Base-by-base conservation (phyloP, 2,113 vertebrate genomes). In the Corydoras maculifer region DNA sequence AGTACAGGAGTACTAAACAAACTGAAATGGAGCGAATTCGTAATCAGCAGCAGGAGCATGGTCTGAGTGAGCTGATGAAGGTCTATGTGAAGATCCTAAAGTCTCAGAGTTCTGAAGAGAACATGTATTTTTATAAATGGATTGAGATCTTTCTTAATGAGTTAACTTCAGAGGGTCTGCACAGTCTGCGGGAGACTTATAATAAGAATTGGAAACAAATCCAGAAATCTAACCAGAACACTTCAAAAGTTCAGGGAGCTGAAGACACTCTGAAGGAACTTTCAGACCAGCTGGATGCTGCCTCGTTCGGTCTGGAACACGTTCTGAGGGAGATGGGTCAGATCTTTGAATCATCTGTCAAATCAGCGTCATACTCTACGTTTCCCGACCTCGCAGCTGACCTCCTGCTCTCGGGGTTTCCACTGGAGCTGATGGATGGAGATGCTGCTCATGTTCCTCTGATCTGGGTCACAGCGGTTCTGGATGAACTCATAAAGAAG, bases 401-500 rank as follows among this genome's bases (percentile, higher is more conserved):
- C 0, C 75, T 92, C 32, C 32, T 35, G 32, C 5, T 86, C 62
- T 86, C 72, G 4, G 91, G 90, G 0, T 75, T 88, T 10, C 86
- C 91, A 0, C 14, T 91, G 25, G 92, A 93, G 75, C 82, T 92
- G 70, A 91, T 94, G 88, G 91, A 93, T 51, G 92, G 91, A 0
- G 91, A 93, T 65, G 85, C 87, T 58, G 87, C 85, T 8, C 88
- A 92, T 3, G 75, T 92, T 8, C 86, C 92, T 9, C 15, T 94
- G 2, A 83, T 1, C 3, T 92, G 90, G 91, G 79, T 91, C 7
- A 69, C 72, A n/a, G 85, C 86, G 31, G 68, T 93, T 75, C 82
- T 93, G 74, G 83, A 91, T 58, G 81, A 85, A 55, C 49, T 93
- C 10, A 79, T 85, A 8, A 76, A 83, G 64, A 89, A 77, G 74